Evolutionary conservation across 1,140 invertebrate species (phyloP).

Genomic region (Hyles vespertilio): DNA sequence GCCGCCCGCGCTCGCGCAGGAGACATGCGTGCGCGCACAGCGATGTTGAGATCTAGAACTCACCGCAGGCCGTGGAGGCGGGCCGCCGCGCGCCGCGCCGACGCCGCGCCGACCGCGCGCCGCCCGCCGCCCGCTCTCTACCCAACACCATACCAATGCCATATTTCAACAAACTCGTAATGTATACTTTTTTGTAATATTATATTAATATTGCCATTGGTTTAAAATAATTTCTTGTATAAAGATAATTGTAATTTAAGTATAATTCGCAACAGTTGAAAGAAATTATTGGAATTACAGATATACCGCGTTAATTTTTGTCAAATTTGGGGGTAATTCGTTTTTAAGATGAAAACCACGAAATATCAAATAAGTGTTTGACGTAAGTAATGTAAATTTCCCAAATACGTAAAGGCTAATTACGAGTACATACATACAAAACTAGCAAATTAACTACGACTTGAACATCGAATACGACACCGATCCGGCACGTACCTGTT

Average conservation of each 20-base stretch:
- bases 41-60: conserved; percentile 77
- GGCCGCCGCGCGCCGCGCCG: conserved; percentile 18
- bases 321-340: no score
- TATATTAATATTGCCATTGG: no score
- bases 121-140: conserved; percentile 33
- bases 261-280: no score
- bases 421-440: conserved; percentile 2
- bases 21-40: conserved; percentile 60
- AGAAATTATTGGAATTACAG: no score
- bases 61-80: conserved; percentile 41
- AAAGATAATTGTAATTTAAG: no score
- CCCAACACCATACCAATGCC: conserved; percentile 43
- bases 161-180: conserved; percentile 5
- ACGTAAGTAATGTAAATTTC: conserved; percentile 4
- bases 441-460: background rate
- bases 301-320: no score
- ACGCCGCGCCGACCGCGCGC: conserved; percentile 26
- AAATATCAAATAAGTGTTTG: no score
- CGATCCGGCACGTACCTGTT: conserved; percentile 76
- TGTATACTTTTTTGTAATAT: no score
- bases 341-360: no score
- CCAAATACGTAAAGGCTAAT: background rate
- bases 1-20: conserved; percentile 16
- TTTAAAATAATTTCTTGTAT: no score
- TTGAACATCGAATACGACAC: conserved; percentile 3